Conservation (phyloP, 2,888 invertebrate genomes). For the Andrena chrysosceles region DNA sequence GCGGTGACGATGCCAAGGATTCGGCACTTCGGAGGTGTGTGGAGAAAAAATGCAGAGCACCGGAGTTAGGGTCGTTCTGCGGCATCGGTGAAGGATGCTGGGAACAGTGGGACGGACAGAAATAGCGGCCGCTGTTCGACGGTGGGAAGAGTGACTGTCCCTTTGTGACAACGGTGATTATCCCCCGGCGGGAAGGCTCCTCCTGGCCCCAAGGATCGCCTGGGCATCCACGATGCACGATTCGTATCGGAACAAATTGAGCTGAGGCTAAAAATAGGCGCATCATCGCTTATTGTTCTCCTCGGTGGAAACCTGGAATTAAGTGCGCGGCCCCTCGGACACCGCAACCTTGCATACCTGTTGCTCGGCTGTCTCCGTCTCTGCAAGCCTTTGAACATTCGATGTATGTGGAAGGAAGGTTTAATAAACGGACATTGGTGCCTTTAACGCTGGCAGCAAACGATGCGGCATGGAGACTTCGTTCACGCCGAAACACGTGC, state of each 20-base stretch:
- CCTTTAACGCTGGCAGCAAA: neutral
- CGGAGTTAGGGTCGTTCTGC: neutral
- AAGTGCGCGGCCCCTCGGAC: neutral
- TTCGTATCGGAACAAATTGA: constrained; percentile 18
- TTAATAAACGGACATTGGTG: neutral
- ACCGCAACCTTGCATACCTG: neutral
- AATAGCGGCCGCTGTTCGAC: neutral
- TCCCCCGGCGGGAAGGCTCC: neutral
- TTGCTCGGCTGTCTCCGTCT: neutral
- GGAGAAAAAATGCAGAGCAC: neutral
- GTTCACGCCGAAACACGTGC: neutral
- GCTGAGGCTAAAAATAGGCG: constrained; percentile 17
- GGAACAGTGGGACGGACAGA: too few species aligned
- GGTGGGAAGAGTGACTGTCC: neutral
- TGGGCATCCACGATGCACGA: neutral
- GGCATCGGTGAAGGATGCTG: neutral
- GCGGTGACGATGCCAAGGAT: neutral
- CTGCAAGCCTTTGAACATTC: neutral
- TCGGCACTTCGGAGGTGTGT: neutral
- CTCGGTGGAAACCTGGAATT: neutral
- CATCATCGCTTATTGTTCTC: constrained; percentile 12
- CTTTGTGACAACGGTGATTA: constrained; percentile 7
- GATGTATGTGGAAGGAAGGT: neutral
- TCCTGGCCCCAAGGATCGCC: neutral
- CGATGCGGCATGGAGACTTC: neutral